Evolutionary conservation across 1,140 invertebrate species (phyloP).

Genomic region (Heliconius nattereri): DNA sequence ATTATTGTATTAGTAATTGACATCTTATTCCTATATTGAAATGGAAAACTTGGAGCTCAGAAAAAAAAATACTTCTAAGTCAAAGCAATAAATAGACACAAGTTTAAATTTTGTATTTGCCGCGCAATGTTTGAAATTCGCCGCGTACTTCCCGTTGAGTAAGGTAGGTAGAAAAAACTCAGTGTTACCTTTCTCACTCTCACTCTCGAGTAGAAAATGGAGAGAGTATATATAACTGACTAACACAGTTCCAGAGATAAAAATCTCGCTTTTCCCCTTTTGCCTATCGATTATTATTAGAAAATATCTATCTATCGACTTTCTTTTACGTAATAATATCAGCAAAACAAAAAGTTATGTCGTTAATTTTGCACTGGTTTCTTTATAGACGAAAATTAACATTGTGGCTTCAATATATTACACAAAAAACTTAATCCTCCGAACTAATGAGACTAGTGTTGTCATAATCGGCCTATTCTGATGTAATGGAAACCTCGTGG

Average conservation of each 20-base stretch:
- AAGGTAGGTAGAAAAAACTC: too few relatives aligned
- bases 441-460: constrained; percentile 39
- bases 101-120: too few relatives aligned
- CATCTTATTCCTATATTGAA: too few relatives aligned
- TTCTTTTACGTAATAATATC: not conserved
- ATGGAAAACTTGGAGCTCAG: too few relatives aligned
- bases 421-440: constrained; percentile 35
- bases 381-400: constrained; percentile 22
- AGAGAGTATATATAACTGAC: too few relatives aligned
- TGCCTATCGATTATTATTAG: not conserved
- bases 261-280: not conserved
- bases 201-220: too few relatives aligned
- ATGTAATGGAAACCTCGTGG: constrained; percentile 31
- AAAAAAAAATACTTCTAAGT: too few relatives aligned
- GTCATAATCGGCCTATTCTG: constrained; percentile 39
- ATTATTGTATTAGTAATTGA: too few relatives aligned
- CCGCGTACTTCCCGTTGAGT: too few relatives aligned
- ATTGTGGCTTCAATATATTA: constrained; percentile 28
- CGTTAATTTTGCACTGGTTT: not conserved
- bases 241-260: not conserved
- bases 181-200: too few relatives aligned
- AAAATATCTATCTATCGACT: not conserved
- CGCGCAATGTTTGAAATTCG: too few relatives aligned
- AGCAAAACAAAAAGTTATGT: not conserved
- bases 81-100: too few relatives aligned